phyloP scores from a whole-genome alignment of 2,888 invertebrate species.

The Himalopsyche kuldschensis region DNA sequence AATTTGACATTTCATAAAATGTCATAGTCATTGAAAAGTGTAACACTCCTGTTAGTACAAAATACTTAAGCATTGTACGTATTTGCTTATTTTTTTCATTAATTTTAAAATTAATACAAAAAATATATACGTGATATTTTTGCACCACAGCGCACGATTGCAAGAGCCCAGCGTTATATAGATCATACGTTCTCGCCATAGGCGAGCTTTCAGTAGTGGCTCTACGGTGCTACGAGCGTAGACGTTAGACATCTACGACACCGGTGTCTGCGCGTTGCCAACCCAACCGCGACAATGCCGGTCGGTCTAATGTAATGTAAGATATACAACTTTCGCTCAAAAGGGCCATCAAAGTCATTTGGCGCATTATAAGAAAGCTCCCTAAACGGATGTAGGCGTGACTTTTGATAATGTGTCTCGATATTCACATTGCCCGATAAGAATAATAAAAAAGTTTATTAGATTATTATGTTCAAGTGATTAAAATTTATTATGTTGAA shows the following conservation, averaged over 20 bases:
- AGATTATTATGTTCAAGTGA: neutral
- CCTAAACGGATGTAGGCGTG: neutral
- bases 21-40: too few relatives aligned
- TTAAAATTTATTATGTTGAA: neutral
- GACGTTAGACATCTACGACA: neutral
- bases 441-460: neutral
- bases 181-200: neutral
- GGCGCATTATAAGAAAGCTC: neutral
- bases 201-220: constrained; percentile 18
- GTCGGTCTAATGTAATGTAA: neutral
- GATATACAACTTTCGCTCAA: neutral
- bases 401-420: neutral
- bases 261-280: neutral
- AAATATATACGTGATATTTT: neutral
- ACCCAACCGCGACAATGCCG: neutral
- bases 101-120: too few relatives aligned
- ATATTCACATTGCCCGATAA: neutral
- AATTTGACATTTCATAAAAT: too few relatives aligned
- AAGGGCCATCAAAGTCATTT: neutral
- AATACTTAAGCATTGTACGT: too few relatives aligned
- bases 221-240: constrained; percentile 26
- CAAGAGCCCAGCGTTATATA: constrained; percentile 14
- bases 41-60: too few relatives aligned
- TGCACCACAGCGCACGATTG: constrained; percentile 9
- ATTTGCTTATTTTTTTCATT: too few relatives aligned